These are phyloP conservation scores for Polyommatus icarus DNA, from an alignment of 2,888 invertebrate genomes.

Conservation along the genomic window DNA sequence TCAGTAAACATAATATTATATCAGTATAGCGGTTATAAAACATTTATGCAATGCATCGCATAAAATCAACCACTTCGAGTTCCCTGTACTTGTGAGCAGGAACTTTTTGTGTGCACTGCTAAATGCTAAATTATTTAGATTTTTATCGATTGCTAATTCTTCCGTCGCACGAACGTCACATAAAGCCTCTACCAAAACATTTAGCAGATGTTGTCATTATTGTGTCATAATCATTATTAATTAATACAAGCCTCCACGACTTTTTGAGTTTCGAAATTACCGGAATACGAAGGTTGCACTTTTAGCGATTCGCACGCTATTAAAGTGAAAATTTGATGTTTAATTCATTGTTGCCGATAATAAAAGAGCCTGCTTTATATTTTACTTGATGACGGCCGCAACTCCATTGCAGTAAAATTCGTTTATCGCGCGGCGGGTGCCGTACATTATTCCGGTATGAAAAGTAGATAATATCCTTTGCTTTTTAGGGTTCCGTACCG, in stretches of 20 bases:
- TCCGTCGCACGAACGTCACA: background rate
- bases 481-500: too few species aligned
- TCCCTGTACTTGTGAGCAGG: conserved; percentile 27
- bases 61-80: conserved; percentile 29
- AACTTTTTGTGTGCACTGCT: background rate
- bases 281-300: background rate
- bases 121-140: background rate
- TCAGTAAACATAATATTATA: too few species aligned
- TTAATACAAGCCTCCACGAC: background rate
- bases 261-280: background rate
- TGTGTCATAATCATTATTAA: conserved; percentile 9
- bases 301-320: background rate
- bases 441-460: too few species aligned
- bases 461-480: too few species aligned
- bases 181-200: background rate
- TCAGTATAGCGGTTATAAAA: too few species aligned
- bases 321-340: background rate
- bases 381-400: too few species aligned
- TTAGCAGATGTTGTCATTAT: background rate
- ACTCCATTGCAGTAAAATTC: too few species aligned
- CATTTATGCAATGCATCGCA: too few species aligned
- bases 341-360: background rate
- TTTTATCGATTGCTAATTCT: background rate
- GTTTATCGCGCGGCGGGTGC: too few species aligned
- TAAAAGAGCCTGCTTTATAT: too few species aligned